These are phyloP conservation scores for Bucco capensis DNA, from an alignment of 2,113 vertebrate species.

Conservation along the genomic window DNA sequence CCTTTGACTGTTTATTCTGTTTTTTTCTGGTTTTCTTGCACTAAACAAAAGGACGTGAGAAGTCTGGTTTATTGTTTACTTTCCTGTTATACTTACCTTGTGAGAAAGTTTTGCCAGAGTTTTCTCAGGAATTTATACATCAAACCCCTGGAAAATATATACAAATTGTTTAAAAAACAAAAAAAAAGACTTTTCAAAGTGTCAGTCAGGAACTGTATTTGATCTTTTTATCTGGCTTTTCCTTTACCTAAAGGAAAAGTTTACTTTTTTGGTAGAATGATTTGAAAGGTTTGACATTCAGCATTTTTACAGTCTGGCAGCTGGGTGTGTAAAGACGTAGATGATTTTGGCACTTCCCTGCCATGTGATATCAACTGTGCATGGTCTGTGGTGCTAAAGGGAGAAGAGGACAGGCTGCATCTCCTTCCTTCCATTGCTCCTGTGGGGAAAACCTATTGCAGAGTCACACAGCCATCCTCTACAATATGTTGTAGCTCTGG, in stretches of 20 bases:
- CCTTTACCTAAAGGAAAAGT: not conserved
- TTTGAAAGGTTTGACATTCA: not conserved
- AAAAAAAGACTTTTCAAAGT: not conserved
- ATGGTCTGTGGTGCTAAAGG: not conserved
- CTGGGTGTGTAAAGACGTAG: not conserved
- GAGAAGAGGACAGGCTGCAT: not conserved
- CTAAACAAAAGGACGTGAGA: not conserved
- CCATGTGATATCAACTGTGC: not conserved
- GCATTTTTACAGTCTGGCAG: not conserved
- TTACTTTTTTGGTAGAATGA: not conserved
- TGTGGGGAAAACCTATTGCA: constrained; percentile 3
- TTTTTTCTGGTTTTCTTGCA: not conserved
- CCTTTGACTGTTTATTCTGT: not conserved
- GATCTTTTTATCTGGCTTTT: not conserved
- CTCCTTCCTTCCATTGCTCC: not conserved
- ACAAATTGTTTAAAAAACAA: not conserved
- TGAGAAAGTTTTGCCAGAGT: not conserved
- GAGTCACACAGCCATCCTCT: not conserved
- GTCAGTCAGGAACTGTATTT: not conserved
- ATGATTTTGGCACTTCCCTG: not conserved
- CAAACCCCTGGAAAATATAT: not conserved
- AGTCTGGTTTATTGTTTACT: not conserved
- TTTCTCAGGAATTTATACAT: not conserved
- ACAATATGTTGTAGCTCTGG: not conserved
- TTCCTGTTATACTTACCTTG: fast-evolving